These are phyloP conservation scores for Aspidapion aeneum DNA, from an alignment of 2,888 invertebrate genomes.

Conservation along the genomic window DNA sequence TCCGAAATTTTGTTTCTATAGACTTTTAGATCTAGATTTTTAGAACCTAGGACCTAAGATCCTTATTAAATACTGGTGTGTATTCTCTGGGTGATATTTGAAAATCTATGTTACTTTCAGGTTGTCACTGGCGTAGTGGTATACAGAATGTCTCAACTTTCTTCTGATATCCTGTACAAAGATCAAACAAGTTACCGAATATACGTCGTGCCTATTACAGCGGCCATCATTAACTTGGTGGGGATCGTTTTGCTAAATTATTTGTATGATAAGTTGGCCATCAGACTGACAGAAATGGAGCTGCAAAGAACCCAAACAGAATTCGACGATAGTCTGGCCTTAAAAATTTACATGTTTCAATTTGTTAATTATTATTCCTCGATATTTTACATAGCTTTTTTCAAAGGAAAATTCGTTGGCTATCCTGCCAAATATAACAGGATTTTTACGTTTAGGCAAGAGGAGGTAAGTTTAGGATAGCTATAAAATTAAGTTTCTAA, in stretches of 20 bases:
- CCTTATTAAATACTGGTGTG: too few relatives aligned
- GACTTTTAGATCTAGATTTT: too few relatives aligned
- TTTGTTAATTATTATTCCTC: slow-evolving; percentile 89
- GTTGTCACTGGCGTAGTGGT: slow-evolving; percentile 23
- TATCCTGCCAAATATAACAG: slow-evolving; percentile 74
- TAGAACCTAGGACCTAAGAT: too few relatives aligned
- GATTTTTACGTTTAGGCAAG: slow-evolving; percentile 66
- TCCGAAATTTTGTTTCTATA: too few relatives aligned
- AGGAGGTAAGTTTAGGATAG: slow-evolving; percentile 58
- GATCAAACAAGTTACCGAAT: slow-evolving; percentile 55
- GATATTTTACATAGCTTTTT: slow-evolving; percentile 79
- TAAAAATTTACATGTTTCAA: slow-evolving; percentile 85
- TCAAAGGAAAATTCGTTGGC: slow-evolving; percentile 76
- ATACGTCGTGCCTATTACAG: slow-evolving; percentile 69
- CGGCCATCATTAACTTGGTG: slow-evolving; percentile 72
- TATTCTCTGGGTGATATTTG: too few relatives aligned
- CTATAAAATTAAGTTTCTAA: too few relatives aligned
- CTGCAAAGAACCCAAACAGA: slow-evolving; percentile 78
- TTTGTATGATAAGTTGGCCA: slow-evolving; percentile 62
- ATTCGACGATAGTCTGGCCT: slow-evolving; percentile 80
- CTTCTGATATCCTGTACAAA: slow-evolving; percentile 55
- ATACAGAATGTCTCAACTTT: slow-evolving; percentile 58
- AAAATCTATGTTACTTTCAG: too few relatives aligned
- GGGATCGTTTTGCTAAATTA: slow-evolving; percentile 74
- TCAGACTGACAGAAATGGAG: slow-evolving; percentile 69